Conservation (phyloP, 2,888 invertebrate species). For the Troilus luridus region DNA sequence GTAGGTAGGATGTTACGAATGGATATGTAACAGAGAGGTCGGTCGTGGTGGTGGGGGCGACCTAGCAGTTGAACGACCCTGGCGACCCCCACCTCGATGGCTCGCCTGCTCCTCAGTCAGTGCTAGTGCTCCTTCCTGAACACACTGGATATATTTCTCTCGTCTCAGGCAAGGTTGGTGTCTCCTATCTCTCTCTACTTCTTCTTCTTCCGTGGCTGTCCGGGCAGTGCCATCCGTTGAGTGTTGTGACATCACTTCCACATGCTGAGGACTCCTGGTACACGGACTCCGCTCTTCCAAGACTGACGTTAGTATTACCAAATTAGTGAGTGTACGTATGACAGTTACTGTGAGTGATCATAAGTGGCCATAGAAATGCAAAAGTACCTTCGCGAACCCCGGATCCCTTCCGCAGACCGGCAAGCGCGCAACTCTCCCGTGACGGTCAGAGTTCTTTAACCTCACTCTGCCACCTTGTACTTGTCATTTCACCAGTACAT, state of each 20-base stretch:
- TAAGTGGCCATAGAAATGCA: not conserved
- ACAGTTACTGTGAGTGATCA: conserved; percentile 31
- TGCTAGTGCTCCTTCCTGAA: conserved; percentile 30
- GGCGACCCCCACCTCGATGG: not conserved
- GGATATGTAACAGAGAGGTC: not conserved
- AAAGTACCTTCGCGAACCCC: not conserved
- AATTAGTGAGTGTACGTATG: conserved; percentile 18
- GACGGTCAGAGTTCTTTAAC: conserved; percentile 55
- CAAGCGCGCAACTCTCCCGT: conserved; percentile 18
- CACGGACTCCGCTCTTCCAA: not conserved
- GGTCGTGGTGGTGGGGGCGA: conserved; percentile 35
- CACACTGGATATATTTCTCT: conserved; percentile 35
- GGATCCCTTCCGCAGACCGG: not conserved
- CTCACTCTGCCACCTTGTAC: not conserved
- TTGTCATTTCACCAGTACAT: not conserved
- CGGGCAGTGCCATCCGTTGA: conserved; percentile 7
- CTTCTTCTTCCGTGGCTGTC: conserved; percentile 16
- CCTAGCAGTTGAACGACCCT: conserved; percentile 58
- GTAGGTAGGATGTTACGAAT: not conserved
- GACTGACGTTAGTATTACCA: conserved; percentile 34
- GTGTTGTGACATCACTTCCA: conserved; percentile 2
- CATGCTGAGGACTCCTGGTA: not conserved
- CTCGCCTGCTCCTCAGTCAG: conserved; percentile 4
- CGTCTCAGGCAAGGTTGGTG: conserved; percentile 9
- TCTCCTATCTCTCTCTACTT: not conserved